A percentile compares a stretch with the other conserved stretches of the same genome.
These are phyloP conservation scores for Salminus brasiliensis DNA, from an alignment of 2,113 vertebrate species.

Conservation along the genomic window DNA sequence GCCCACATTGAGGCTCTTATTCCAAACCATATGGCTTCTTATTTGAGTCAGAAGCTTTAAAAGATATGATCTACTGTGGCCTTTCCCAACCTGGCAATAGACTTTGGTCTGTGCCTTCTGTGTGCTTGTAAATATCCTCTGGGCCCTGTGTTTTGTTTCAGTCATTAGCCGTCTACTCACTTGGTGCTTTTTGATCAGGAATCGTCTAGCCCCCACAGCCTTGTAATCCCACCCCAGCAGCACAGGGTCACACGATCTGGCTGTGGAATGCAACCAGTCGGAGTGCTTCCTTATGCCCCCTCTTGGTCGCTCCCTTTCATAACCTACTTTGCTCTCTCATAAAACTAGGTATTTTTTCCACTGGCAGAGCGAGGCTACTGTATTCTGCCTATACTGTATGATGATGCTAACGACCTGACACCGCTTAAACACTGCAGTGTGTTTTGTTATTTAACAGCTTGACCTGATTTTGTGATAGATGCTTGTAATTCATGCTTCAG, in stretches of 20 bases:
- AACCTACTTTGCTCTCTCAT: conserved; percentile 35
- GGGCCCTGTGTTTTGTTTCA: conserved; percentile 6
- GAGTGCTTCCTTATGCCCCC: conserved; percentile 53
- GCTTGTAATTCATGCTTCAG: neutral
- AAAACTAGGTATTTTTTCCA: conserved; percentile 10
- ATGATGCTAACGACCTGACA: neutral
- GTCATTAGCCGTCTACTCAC: conserved; percentile 32
- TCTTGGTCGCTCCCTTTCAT: conserved; percentile 48
- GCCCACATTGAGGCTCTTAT: conserved; percentile 32
- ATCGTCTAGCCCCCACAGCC: conserved; percentile 29
- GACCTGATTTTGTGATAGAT: neutral
- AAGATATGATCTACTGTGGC: conserved; percentile 43
- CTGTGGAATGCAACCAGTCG: conserved; percentile 47
- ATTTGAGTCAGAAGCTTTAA: conserved; percentile 50
- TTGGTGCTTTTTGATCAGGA: conserved; percentile 46
- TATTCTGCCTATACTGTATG: neutral
- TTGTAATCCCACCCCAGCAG: conserved; percentile 44
- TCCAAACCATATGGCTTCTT: conserved; percentile 45
- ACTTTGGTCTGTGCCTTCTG: conserved; percentile 26
- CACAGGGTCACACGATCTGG: conserved; percentile 48
- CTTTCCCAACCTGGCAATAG: conserved; percentile 39
- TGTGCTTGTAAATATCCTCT: conserved; percentile 47
- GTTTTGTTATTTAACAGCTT: conserved; percentile 9
- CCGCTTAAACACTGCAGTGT: neutral
- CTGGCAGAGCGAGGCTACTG: neutral